Percentiles rank a stretch among this genome's conserved stretches.
These are phyloP conservation scores for Noctilio leporinus DNA, from an alignment of 2,113 vertebrate genomes.

Conservation along the genomic window DNA sequence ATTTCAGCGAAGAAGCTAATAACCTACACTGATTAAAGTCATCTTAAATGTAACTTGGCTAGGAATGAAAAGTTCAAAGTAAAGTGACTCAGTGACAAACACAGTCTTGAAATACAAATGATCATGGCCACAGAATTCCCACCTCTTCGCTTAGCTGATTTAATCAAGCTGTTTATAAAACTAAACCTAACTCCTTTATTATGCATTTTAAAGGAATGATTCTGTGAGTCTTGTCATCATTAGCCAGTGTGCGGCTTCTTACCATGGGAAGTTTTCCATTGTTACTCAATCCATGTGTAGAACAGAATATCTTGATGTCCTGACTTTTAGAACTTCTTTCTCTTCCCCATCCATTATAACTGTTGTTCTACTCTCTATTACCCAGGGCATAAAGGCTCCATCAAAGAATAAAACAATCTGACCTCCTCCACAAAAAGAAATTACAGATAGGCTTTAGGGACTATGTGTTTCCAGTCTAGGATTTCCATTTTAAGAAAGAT, in stretches of 20 bases:
- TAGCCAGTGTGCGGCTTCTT: background rate
- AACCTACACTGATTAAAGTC: background rate
- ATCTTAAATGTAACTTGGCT: background rate
- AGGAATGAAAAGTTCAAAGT: constrained; percentile 12
- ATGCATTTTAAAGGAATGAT: constrained; percentile 1
- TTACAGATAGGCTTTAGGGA: background rate
- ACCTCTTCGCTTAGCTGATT: background rate
- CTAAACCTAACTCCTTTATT: constrained; percentile 14
- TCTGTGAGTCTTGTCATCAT: background rate
- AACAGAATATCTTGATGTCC: background rate
- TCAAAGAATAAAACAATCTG: constrained; percentile 3
- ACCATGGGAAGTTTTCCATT: background rate
- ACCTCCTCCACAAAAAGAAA: background rate
- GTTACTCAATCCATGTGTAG: background rate
- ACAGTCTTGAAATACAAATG: constrained; percentile 29
- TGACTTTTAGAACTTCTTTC: background rate
- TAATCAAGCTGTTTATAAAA: constrained; percentile 5
- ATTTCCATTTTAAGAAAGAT: constrained; percentile 21
- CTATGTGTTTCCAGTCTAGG: background rate
- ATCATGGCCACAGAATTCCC: background rate
- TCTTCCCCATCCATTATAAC: background rate
- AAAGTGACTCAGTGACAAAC: background rate
- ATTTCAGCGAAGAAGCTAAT: constrained; percentile 4
- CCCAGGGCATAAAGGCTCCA: background rate
- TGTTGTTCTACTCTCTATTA: background rate